phyloP scores from a whole-genome alignment of 2,113 vertebrate species.

The Isichthys henryi region DNA sequence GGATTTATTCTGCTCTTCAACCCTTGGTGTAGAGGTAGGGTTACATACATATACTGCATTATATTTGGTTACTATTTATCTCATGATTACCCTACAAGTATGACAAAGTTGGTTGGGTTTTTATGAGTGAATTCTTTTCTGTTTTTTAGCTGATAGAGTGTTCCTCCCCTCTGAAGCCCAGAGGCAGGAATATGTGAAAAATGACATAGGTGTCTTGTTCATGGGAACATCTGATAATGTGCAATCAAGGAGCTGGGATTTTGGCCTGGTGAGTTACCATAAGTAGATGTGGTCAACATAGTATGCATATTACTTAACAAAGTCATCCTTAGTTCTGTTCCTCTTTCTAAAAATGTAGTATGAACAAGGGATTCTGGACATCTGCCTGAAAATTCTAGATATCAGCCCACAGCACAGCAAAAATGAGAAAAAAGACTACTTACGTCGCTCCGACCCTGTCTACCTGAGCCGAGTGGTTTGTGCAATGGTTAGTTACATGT shows the following conservation, averaged over 20 bases:
- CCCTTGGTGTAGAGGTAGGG: conserved; percentile 60
- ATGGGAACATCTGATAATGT: conserved; percentile 50
- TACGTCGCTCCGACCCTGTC: conserved; percentile 42
- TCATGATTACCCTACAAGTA: neutral
- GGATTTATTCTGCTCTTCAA: conserved; percentile 57
- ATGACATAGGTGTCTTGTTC: conserved; percentile 55
- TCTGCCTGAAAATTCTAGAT: conserved; percentile 56
- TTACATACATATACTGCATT: neutral
- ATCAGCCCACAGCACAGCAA: conserved; percentile 52
- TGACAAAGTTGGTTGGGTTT: neutral
- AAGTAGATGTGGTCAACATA: neutral
- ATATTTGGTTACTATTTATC: neutral
- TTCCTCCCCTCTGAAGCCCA: conserved; percentile 51
- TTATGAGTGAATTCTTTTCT: neutral
- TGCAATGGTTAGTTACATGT: conserved; percentile 56
- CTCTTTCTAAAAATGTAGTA: conserved; percentile 38
- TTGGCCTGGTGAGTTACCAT: conserved; percentile 53
- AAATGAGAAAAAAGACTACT: conserved; percentile 39
- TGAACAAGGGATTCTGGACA: conserved; percentile 53
- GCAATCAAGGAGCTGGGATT: conserved; percentile 52
- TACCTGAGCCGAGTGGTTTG: conserved; percentile 61
- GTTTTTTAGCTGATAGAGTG: conserved; percentile 52
- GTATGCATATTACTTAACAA: no score
- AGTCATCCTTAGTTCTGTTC: neutral
- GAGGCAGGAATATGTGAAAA: conserved; percentile 58